These are phyloP conservation scores for Spea hammondii DNA, from an alignment of 2,797 vertebrate species.

Conservation along the genomic window DNA sequence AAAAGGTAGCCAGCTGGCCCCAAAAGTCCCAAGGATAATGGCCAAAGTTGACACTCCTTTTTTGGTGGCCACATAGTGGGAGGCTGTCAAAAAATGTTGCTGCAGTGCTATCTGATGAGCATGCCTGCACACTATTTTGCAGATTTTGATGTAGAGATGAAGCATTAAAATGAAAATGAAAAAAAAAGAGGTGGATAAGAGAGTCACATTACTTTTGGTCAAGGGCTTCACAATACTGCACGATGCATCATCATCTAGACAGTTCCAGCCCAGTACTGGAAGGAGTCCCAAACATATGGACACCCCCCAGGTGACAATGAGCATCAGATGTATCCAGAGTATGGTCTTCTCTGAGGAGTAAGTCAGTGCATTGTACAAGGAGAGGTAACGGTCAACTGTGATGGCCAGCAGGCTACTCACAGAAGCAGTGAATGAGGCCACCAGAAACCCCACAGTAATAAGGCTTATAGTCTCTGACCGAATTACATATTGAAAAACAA, in stretches of 20 bases:
- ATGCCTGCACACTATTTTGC: conserved; percentile 93
- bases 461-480: conserved; percentile 92
- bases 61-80: conserved; percentile 90
- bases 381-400: conserved; percentile 95
- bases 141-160: conserved; percentile 93
- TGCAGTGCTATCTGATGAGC: conserved; percentile 97
- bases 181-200: conserved; percentile 89
- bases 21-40: conserved; percentile 93
- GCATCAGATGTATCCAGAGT: conserved; percentile 86
- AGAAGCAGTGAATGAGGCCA: conserved; percentile 94
- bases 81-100: conserved; percentile 92
- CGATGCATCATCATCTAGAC: conserved; percentile 75
- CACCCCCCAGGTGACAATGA: conserved; percentile 86
- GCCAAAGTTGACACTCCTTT: conserved; percentile 95
- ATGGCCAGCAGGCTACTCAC: conserved; percentile 95
- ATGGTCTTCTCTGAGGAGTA: conserved; percentile 94
- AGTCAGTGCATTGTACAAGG: conserved; percentile 93
- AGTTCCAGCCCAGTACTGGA: conserved; percentile 96
- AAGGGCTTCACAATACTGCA: conserved; percentile 93
- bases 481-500: conserved; percentile 91
- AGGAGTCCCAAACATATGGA: conserved; percentile 87
- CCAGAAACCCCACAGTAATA: conserved; percentile 92
- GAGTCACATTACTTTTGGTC: conserved; percentile 84
- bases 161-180: conserved; percentile 90
- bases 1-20: conserved; percentile 96